Conservation (phyloP, 2,888 invertebrate genomes). For the Escarpia spicata region DNA sequence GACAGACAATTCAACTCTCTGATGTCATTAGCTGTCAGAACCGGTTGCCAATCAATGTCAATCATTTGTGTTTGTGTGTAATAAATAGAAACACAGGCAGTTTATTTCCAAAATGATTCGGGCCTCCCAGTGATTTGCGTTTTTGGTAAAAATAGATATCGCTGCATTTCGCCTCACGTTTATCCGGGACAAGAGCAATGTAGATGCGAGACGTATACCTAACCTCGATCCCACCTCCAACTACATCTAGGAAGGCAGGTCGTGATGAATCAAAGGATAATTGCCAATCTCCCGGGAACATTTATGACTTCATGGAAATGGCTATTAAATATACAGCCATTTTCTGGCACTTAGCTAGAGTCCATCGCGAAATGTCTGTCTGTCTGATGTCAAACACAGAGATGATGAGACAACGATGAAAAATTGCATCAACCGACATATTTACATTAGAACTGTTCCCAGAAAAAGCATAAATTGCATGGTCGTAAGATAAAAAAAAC, state of each 20-base stretch:
- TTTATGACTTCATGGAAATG: constrained; percentile 6
- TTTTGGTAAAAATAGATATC: background rate
- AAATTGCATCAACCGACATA: background rate
- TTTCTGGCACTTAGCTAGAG: background rate
- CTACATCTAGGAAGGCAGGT: background rate
- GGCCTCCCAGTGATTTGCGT: background rate
- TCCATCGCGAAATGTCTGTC: background rate
- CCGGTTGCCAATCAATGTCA: background rate
- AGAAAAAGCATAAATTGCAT: background rate
- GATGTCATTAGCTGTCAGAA: background rate
- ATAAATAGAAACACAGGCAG: background rate
- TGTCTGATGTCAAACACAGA: background rate
- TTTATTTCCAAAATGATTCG: background rate
- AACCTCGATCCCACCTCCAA: background rate
- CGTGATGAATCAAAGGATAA: background rate
- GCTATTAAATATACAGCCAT: constrained; percentile 16
- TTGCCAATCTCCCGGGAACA: constrained; percentile 12
- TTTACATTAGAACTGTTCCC: background rate
- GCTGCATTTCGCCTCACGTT: background rate
- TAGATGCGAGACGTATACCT: background rate
- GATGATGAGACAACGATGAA: background rate
- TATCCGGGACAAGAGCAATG: background rate
- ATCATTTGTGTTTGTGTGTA: background rate
- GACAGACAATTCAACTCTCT: background rate
- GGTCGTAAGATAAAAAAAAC: background rate